Percentiles rank a stretch among this genome's conserved stretches.
Conservation (phyloP, 2,888 invertebrate species). For the Acronicta psi region DNA sequence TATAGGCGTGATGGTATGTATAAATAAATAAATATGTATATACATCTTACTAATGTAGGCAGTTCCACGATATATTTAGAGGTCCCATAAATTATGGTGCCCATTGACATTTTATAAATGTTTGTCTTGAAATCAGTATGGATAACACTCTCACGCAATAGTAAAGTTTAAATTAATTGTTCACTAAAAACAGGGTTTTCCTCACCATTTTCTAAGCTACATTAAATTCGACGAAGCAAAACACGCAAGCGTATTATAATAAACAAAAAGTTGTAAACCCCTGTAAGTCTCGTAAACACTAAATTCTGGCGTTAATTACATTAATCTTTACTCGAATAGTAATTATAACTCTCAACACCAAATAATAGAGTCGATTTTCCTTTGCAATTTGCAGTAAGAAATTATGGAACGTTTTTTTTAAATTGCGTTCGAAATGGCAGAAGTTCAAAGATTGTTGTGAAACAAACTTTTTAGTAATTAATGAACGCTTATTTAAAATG, state of each 20-base stretch:
- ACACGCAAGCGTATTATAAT: constrained; percentile 22
- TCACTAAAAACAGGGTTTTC: constrained; percentile 2
- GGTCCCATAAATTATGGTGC: no score
- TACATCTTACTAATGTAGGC: no score
- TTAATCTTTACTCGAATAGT: not conserved
- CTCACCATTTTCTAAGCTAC: not conserved
- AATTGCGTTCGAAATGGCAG: constrained; percentile 27
- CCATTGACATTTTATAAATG: no score
- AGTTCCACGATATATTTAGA: no score
- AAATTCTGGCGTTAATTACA: constrained; percentile 20
- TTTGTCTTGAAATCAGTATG: no score
- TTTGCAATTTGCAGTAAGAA: not conserved
- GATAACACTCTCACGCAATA: not conserved
- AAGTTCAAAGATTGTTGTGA: constrained; percentile 30
- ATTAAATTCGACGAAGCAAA: constrained; percentile 9
- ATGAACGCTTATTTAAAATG: constrained; percentile 33
- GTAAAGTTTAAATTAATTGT: not conserved
- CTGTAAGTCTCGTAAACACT: constrained; percentile 12
- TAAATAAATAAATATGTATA: no score
- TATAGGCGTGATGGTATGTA: no score
- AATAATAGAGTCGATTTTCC: constrained; percentile 11
- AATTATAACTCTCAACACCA: constrained; percentile 5
- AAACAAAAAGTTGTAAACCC: constrained; percentile 24
- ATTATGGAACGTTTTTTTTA: constrained; percentile 27
- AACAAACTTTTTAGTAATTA: constrained; percentile 36